Evolutionary conservation across 2,888 invertebrate genomes (phyloP), one percentile per base, ranked within the genome.

Genomic region (Campopleginae sp.): DNA sequence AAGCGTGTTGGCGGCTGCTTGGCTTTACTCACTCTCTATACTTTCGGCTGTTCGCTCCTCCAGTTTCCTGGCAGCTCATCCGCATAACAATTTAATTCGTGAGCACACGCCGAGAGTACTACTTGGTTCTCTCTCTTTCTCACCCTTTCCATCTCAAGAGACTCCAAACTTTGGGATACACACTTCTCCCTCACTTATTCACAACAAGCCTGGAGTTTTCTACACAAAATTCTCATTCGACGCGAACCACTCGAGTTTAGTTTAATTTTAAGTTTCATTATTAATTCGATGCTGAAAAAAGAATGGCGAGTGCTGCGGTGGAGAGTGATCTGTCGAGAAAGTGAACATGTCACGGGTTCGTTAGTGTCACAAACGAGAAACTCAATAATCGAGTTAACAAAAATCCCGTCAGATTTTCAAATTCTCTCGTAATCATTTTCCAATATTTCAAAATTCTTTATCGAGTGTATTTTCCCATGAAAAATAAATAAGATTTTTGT

Each of bases 51-150:
- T 79, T 76, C 82, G 76, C 79, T 85, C 76, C 80, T 85, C 48
- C 76, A 80, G 83, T 72, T 85, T 85, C 76, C 80, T 78, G 83
- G 83, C 86, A 86, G 83, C 77, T 86, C 88, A 91, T 91, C 91
- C 92, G 93, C 92, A 92, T 93, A 93, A 93, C 93, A 93, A 93
- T 93, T 93, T 93, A 93, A 93, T 93, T 93, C 92, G 90, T 54
- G 77, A 86, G 68, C 83, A 83, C 83, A 80, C 83, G 68, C 83
- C 63, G 80, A 77, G 80, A 91, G 90, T 88, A 89, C 88, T 87
- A 23, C 42, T 27, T 51, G 33, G 38, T 48, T 72, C 38, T 75
- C 51, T 51, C 42, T 65, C 48, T 51, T 65, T 42, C 23, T 51
- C 58, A 44, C 79, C 38, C 48, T 42, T 74, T 75, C 68, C 27